Base-by-base conservation (phyloP, 2,113 vertebrate species). In the Heterotilapia buettikoferi region DNA sequence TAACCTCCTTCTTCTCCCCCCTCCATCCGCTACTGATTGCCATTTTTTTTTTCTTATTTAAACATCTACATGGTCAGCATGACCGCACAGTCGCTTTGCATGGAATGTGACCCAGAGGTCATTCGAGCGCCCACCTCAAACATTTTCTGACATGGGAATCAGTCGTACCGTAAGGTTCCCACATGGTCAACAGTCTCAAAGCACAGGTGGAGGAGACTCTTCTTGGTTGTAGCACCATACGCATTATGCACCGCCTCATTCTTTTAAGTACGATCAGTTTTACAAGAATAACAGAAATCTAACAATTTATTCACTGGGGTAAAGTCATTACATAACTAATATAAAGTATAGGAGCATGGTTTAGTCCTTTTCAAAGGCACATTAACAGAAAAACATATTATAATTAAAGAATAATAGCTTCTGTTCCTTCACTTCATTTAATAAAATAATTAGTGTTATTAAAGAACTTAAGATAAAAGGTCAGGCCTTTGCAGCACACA, bases 81-180 rank as follows among this genome's bases (percentile, higher is more conserved):
- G 85, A 89, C 95, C 90, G 86, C 92, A 89, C 78, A 88, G 86
- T 82, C 84, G 31, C 86, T 91, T 89, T 89, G 87, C 33, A n/a
- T 91, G 93, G 94, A 90, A 95, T 96, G 94, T 93, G 88, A 90
- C 95, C 93, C 43, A 2, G 21, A 90, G 94, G 94, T 96, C 95
- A 96, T 71, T 93, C 89, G 89, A 91, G 93, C 80, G 87, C 92
- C 91, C 89, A 90, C 94, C 89, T 93, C 87, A 93, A 87, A 88
- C 84, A 83, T 89, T 86, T 73, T 92, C 88, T 45, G 90, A 90
- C 83, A 87, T 26, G 50, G 88, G 79, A 93, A 93, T 86, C 90
- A 84, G 87, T 43, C 19, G 82, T 57, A 79, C 76, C 76, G 43
- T 83, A 78, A 84, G 81, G 88, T 92, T 90, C 40, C 38, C n/a